A percentile compares a stretch with the other conserved stretches of the same genome.
Evolutionary conservation across 2,113 vertebrate genomes (phyloP).

Genomic region (Brienomyrus brachyistius): DNA sequence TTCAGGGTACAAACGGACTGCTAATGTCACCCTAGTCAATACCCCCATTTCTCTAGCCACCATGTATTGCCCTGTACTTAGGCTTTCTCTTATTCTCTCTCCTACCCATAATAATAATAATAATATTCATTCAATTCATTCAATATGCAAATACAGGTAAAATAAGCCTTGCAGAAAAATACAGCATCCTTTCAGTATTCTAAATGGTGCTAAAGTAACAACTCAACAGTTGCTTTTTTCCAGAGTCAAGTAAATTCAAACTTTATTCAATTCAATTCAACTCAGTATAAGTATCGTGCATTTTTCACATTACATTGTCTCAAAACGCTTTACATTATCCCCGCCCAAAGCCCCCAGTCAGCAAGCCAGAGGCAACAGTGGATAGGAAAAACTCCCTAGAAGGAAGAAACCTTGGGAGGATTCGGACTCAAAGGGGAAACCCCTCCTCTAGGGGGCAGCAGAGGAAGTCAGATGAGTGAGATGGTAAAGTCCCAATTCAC

Average conservation of each 20-base stretch:
- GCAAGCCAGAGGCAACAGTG: too few species aligned
- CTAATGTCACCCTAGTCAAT: background rate
- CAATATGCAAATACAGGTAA: background rate
- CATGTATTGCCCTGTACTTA: background rate
- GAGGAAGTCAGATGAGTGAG: too few species aligned
- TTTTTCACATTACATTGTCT: too few species aligned
- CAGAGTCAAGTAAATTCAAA: background rate
- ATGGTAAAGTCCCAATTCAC: too few species aligned
- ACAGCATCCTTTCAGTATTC: background rate
- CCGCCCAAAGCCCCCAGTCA: too few species aligned
- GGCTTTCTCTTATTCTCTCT: background rate
- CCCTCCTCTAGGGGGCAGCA: too few species aligned
- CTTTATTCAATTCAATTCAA: background rate
- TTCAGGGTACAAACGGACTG: background rate
- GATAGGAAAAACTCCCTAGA: too few species aligned
- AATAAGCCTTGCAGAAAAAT: background rate
- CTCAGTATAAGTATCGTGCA: too few species aligned
- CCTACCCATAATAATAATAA: background rate
- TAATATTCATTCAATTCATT: background rate
- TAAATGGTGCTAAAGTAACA: background rate
- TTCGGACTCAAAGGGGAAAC: too few species aligned
- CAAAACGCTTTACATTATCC: too few species aligned
- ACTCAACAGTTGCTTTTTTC: background rate
- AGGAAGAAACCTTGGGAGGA: too few species aligned
- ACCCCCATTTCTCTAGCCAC: background rate